Evolutionary conservation across 92 coral and sea anemone species (phyloP).

Genomic region (Meandrina meandrites): DNA sequence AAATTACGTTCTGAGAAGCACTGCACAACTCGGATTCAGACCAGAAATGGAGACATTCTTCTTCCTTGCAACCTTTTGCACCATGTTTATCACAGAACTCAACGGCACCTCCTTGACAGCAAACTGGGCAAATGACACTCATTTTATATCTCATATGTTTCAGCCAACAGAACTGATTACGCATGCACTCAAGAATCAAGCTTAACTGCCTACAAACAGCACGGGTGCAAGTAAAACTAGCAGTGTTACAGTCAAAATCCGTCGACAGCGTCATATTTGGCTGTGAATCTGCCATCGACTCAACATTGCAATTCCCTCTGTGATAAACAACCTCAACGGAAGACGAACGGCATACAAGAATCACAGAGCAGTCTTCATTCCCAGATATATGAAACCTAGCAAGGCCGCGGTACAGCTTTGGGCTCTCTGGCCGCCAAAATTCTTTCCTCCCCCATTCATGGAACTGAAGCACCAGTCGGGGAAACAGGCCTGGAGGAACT

Average conservation of each 20-base stretch:
- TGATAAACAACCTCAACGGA: conserved; percentile 18
- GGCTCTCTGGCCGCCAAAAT: background rate
- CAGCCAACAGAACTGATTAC: conserved; percentile 39
- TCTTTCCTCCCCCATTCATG: conserved; percentile 33
- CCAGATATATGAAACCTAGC: conserved; percentile 29
- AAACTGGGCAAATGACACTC: conserved; percentile 15
- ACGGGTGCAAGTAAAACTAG: background rate
- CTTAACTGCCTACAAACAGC: background rate
- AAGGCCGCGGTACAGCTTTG: conserved; percentile 38
- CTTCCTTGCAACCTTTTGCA: conserved; percentile 23
- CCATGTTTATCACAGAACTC: conserved; percentile 9
- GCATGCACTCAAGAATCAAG: conserved; percentile 34
- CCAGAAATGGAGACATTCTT: conserved; percentile 42
- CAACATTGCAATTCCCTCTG: background rate
- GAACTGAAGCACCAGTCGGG: conserved; percentile 43
- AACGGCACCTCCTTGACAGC: conserved; percentile 4
- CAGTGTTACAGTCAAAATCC: background rate
- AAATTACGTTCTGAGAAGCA: background rate
- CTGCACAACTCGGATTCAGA: conserved; percentile 15
- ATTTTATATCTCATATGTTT: conserved; percentile 18
- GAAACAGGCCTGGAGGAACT: conserved; percentile 56
- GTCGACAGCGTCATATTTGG: background rate
- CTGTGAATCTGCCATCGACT: background rate
- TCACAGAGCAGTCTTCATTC: conserved; percentile 7
- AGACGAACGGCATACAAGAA: conserved; percentile 13